phyloP scores from a whole-genome alignment of 2,888 invertebrate species.

The Hirtodrosophila duncani region DNA sequence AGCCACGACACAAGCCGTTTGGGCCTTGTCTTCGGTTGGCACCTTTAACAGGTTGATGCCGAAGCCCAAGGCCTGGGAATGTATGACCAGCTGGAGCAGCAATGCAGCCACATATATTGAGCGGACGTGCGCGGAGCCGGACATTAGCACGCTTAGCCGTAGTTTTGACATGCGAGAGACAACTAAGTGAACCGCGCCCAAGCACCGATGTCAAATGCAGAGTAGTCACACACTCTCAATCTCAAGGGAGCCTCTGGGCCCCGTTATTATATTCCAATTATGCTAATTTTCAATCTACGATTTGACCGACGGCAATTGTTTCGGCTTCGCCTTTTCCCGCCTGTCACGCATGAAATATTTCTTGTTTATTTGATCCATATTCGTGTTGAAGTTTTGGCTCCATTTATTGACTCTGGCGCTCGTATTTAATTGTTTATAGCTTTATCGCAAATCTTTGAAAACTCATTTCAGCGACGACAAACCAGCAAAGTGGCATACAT shows the following conservation, averaged over 20 bases:
- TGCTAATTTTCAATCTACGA: constrained; percentile 50
- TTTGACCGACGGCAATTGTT: constrained; percentile 12
- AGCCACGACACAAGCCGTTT: constrained; percentile 53
- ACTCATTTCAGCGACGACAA: neutral
- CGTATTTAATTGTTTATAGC: constrained; percentile 29
- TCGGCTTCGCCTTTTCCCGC: too few relatives aligned
- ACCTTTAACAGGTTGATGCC: constrained; percentile 58
- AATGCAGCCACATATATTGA: constrained; percentile 16
- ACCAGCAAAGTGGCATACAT: neutral
- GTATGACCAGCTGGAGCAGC: constrained; percentile 25
- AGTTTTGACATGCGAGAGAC: constrained; percentile 44
- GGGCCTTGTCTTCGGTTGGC: constrained; percentile 35
- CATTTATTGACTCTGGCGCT: constrained; percentile 13
- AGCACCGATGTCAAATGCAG: constrained; percentile 14
- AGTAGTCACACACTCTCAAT: constrained; percentile 11
- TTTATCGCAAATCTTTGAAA: constrained; percentile 18
- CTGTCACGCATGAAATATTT: constrained; percentile 19
- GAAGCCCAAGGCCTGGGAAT: too few relatives aligned
- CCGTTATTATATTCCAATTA: constrained; percentile 59
- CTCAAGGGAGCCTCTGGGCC: constrained; percentile 33
- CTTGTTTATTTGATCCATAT: constrained; percentile 4
- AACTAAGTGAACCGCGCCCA: constrained; percentile 35
- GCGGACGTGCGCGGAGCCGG: too few relatives aligned
- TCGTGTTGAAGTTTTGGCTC: constrained; percentile 19
- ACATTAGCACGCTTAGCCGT: constrained; percentile 16